Evolutionary conservation across 1,140 invertebrate genomes (phyloP).

Genomic region (fruit fly (Drosophila melanogaster)): DNA sequence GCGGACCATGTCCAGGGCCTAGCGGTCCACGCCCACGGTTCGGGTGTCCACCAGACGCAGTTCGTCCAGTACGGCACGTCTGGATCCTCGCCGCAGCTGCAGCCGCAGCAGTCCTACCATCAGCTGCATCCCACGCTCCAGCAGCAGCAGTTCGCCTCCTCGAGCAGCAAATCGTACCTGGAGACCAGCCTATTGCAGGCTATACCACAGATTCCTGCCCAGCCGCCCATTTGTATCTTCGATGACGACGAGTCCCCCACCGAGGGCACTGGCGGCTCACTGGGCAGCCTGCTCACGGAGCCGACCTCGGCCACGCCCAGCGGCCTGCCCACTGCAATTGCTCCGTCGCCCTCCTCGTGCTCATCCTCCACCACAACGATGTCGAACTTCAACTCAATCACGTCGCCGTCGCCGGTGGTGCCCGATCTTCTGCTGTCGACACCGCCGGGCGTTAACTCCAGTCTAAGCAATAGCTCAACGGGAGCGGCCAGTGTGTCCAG

Average conservation of each 20-base stretch:
- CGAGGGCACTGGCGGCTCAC: slow-evolving; percentile 53
- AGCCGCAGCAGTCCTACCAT: slow-evolving; percentile 63
- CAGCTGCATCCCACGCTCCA: slow-evolving; percentile 65
- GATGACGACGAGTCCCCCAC: slow-evolving; percentile 80
- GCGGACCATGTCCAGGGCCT: slow-evolving; percentile 61
- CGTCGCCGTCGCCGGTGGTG: slow-evolving; percentile 81
- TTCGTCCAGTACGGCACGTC: slow-evolving; percentile 58
- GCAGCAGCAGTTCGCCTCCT: slow-evolving; percentile 49
- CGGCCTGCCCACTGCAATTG: slow-evolving; percentile 61
- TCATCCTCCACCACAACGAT: slow-evolving; percentile 74
- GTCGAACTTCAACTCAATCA: slow-evolving; percentile 82
- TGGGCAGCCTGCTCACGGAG: slow-evolving; percentile 68
- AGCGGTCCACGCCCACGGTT: slow-evolving; percentile 45
- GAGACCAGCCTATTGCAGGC: slow-evolving; percentile 79
- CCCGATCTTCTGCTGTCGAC: slow-evolving; percentile 78
- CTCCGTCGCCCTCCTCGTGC: slow-evolving; percentile 71
- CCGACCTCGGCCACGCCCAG: slow-evolving; percentile 33
- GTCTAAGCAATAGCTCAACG: slow-evolving; percentile 49
- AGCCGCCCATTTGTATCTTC: slow-evolving; percentile 82
- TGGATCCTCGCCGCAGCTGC: slow-evolving; percentile 48
- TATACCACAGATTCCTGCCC: slow-evolving; percentile 81
- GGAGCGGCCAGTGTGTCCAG: slow-evolving; percentile 44
- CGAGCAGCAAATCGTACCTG: slow-evolving; percentile 65
- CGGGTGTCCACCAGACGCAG: slow-evolving; percentile 57
- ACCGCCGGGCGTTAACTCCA: slow-evolving; percentile 75